Conservation (phyloP, 2,797 vertebrate species). For the Manis crassicaudata region DNA sequence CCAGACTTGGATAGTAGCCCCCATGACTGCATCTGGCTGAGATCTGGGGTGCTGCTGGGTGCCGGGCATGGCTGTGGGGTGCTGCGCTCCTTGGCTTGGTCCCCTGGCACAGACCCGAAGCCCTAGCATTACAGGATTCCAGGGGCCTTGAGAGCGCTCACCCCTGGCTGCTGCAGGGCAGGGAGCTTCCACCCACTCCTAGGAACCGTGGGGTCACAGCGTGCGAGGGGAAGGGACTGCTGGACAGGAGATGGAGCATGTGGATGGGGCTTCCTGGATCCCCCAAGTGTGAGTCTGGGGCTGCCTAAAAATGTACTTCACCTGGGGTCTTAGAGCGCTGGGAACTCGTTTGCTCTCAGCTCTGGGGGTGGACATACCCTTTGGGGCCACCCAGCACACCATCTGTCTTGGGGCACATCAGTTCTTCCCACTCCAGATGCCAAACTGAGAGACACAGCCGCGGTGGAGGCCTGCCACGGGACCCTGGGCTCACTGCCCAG, state of each 20-base stretch:
- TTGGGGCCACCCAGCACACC: fast-evolving
- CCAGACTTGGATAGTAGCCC: too few relatives aligned
- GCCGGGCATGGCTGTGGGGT: fast-evolving
- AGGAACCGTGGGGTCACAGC: fast-evolving
- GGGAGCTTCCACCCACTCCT: fast-evolving
- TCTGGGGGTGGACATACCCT: not conserved
- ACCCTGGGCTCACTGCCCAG: fast-evolving
- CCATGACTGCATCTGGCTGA: too few relatives aligned
- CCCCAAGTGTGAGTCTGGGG: not conserved
- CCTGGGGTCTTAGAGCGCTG: too few relatives aligned
- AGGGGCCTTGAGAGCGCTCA: not conserved
- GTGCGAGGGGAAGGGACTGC: not conserved
- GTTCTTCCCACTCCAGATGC: too few relatives aligned
- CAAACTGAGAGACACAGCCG: fast-evolving
- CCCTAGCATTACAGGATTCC: not conserved
- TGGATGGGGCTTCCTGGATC: fast-evolving
- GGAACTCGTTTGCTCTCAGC: fast-evolving
- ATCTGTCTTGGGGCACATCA: fast-evolving
- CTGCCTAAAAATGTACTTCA: too few relatives aligned
- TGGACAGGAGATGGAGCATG: fast-evolving
- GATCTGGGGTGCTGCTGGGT: fast-evolving
- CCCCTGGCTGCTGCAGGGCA: not conserved
- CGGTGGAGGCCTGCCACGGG: fast-evolving
- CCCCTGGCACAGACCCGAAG: not conserved
- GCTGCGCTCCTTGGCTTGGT: too few relatives aligned